Evolutionary conservation across 2,113 vertebrate species (phyloP).

Genomic region (Syngnathoides biaculeatus): DNA sequence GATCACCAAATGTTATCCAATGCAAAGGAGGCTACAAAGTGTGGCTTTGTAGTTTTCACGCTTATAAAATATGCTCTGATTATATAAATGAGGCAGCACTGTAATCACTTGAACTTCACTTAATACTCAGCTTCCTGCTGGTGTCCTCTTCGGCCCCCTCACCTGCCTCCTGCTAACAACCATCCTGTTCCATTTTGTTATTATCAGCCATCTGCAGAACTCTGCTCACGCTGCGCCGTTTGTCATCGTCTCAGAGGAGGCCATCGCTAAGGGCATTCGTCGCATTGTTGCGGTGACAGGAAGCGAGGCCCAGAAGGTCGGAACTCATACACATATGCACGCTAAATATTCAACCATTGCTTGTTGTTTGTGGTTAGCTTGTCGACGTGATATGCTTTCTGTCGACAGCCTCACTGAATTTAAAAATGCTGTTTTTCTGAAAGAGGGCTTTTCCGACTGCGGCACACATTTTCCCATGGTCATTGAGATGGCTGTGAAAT

Average conservation of each 20-base stretch:
- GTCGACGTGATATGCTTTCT: not conserved
- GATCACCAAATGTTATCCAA: not conserved
- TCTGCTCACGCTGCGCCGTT: slow-evolving; percentile 84
- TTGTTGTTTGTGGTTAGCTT: not conserved
- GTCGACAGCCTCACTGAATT: not conserved
- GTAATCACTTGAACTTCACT: no score
- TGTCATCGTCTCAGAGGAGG: slow-evolving; percentile 94
- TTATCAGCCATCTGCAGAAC: slow-evolving; percentile 88
- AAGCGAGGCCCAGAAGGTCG: slow-evolving; percentile 90
- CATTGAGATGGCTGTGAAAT: not conserved
- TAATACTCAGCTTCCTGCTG: not conserved
- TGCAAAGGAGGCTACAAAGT: not conserved
- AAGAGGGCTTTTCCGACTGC: not conserved
- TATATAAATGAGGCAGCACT: not conserved
- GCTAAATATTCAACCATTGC: not conserved
- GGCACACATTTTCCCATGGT: not conserved
- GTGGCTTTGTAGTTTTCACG: no score
- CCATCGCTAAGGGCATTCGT: slow-evolving; percentile 96
- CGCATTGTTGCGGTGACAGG: slow-evolving; percentile 94
- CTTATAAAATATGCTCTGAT: no score
- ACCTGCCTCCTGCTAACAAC: slow-evolving; percentile 7
- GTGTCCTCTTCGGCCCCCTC: slow-evolving; percentile 8
- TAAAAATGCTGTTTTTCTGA: not conserved
- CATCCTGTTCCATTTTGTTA: slow-evolving; percentile 27
- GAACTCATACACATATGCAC: slow-evolving; percentile 11